Evolutionary conservation across 2,888 invertebrate genomes (phyloP), one percentile per base, ranked within the genome.

Genomic region (Drosophila paranaensis): DNA sequence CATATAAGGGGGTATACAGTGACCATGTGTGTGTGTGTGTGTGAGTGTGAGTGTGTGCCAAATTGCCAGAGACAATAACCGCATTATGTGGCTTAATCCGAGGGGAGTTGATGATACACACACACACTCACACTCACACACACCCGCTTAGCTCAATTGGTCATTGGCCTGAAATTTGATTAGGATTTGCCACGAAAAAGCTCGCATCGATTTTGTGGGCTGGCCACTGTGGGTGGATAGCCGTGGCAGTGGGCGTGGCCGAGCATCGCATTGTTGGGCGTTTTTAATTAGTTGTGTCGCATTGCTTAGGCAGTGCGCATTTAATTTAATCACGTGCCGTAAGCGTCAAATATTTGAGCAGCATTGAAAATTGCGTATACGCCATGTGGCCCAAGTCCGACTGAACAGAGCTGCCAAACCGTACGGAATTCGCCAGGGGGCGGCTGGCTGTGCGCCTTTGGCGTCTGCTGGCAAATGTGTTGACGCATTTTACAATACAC

Each of bases 401-500:
- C 55, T 45, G 45, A 65, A 61, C 51, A 58, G 61, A 50, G 60
- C 51, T 40, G 50, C 69, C 53, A 50, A 61, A 46, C 71, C 55
- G 54, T 51, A 54, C 43, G 51, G 62, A 58, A 58, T 27, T 25
- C 39, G 37, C 56, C 35, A 58, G 9, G 33, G 56, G 43, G 33
- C 53, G 39, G n/a, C 51, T 39, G 60, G 40, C 57, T 46, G 10
- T 58, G 42, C 16, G 46, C 55, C 60, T 68, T 55, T 57, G 73
- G 77, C 77, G 70, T 54, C 68, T 74, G 74, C 67, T 71, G 81
- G 75, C 75, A 80, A 84, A 84, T 87, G 84, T 84, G 88, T 82
- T 85, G 88, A 85, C 86, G 88, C 83, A 88, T 72, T 83, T 82
- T 83, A 88, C 83, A 88, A 88, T 88, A 88, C 86, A 83, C 86